A percentile compares a stretch with the other conserved stretches of the same genome.
phyloP scores from a whole-genome alignment of 2,113 vertebrate genomes.

The Eudyptes chrysolophus region DNA sequence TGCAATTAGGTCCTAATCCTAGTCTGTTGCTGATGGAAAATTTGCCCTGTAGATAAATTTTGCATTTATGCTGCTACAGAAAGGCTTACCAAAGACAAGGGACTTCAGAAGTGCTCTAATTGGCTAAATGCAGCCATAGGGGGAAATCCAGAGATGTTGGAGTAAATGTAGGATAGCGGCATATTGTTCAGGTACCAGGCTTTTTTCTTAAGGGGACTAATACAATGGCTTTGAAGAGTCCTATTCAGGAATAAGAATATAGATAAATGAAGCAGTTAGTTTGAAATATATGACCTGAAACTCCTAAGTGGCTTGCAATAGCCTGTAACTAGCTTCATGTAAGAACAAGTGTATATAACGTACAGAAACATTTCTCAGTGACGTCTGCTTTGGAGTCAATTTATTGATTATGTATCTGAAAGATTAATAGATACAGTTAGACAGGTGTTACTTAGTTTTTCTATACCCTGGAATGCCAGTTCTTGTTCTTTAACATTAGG shows the following conservation, averaged over 20 bases:
- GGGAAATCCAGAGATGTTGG: background rate
- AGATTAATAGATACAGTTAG: background rate
- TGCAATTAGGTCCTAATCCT: background rate
- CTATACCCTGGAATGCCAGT: background rate
- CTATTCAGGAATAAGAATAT: background rate
- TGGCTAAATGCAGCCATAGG: background rate
- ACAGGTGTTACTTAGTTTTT: background rate
- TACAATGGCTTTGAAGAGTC: background rate
- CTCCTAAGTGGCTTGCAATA: background rate
- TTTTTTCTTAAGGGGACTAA: background rate
- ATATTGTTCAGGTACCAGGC: background rate
- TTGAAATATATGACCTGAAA: background rate
- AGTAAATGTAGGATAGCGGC: background rate
- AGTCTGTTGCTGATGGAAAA: background rate
- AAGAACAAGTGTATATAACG: background rate
- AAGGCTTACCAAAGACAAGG: background rate
- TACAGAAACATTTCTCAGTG: background rate
- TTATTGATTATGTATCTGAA: background rate
- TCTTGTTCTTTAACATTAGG: background rate
- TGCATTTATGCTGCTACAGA: background rate
- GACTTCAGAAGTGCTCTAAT: background rate
- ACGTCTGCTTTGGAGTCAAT: background rate
- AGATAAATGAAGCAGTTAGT: background rate
- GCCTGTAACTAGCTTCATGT: background rate
- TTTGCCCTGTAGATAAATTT: background rate